Conservation (phyloP, 2,113 vertebrate genomes). For the Uria aalge region DNA sequence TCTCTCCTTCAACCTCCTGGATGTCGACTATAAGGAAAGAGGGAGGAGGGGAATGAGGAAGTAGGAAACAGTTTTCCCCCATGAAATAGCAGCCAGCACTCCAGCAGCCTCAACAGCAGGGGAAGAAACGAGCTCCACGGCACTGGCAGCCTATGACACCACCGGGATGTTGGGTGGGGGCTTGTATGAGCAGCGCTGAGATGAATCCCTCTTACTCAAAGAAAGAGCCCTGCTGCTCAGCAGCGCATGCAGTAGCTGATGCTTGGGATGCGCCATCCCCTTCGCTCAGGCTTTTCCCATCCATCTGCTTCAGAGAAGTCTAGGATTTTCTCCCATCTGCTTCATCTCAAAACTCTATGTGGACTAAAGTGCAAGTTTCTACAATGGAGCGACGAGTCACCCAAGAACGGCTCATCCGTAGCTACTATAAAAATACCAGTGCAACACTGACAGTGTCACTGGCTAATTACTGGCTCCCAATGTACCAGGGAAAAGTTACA, state of each 20-base stretch:
- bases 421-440: background rate
- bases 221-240: background rate
- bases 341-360: rapidly evolving
- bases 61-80: rapidly evolving
- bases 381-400: background rate
- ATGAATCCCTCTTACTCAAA: background rate
- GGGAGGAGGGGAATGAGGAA: background rate
- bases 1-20: background rate
- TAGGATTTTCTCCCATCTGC: background rate
- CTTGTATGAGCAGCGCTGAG: background rate
- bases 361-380: background rate
- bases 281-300: background rate
- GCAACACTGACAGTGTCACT: background rate
- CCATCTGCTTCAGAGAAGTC: background rate
- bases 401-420: background rate
- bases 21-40: background rate
- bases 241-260: rapidly evolving
- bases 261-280: background rate
- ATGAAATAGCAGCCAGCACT: background rate
- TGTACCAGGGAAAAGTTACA: background rate
- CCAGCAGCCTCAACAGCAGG: background rate
- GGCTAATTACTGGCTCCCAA: slow-evolving; percentile 1
- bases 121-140: background rate
- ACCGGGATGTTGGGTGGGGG: rapidly evolving
- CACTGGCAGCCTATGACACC: rapidly evolving